Evolutionary conservation across 1,140 invertebrate species (phyloP).

Genomic region (Latrodectus geometricus): DNA sequence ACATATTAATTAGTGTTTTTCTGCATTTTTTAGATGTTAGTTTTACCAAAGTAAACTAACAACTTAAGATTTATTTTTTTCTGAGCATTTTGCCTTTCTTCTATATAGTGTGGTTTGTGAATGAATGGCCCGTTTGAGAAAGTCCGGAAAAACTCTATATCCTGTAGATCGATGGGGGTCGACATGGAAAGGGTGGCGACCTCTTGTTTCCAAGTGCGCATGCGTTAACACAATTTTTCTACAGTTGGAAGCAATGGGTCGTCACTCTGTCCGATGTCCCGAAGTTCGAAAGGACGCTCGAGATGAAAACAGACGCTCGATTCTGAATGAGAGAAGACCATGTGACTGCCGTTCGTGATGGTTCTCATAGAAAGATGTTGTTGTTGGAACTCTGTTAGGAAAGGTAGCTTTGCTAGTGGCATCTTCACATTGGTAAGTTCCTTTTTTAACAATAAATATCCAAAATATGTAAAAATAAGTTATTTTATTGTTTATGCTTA

Average conservation of each 20-base stretch:
- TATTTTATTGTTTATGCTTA: too few relatives aligned
- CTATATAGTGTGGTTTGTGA: background rate
- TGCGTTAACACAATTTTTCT: background rate
- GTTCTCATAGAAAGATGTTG: constrained; percentile 84
- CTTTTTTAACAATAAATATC: background rate
- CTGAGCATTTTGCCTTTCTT: too few relatives aligned
- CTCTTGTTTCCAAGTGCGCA: background rate
- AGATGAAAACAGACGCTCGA: background rate
- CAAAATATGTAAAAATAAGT: too few relatives aligned
- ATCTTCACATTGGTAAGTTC: constrained; percentile 80
- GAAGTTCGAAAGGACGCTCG: background rate
- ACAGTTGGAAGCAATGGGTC: background rate
- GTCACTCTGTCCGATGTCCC: background rate
- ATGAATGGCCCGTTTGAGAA: background rate
- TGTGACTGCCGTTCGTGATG: constrained; percentile 71
- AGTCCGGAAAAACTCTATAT: background rate
- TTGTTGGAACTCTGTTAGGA: constrained; percentile 82
- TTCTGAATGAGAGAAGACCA: background rate
- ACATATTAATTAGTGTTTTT: too few relatives aligned
- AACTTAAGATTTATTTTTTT: too few relatives aligned
- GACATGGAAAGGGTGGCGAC: background rate
- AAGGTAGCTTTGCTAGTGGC: constrained; percentile 81
- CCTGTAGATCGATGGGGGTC: background rate
- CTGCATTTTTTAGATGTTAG: too few relatives aligned
- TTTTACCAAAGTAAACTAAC: too few relatives aligned